Evolutionary conservation across 2,113 vertebrate genomes (phyloP).

Genomic region (Phaethornis superciliosus): DNA sequence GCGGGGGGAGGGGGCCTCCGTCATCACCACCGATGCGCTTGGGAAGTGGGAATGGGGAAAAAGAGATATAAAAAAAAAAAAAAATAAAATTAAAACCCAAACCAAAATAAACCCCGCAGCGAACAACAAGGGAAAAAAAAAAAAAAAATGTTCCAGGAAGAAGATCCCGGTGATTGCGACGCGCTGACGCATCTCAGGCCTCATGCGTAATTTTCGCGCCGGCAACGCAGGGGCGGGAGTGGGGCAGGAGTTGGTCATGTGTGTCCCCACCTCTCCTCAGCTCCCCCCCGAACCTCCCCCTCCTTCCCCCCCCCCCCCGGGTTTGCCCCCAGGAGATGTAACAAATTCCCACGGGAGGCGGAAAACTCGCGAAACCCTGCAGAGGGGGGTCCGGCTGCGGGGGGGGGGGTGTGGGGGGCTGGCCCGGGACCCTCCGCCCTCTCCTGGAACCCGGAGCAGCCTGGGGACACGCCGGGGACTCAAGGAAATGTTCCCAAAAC

Average conservation of each 20-base stretch:
- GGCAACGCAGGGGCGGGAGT: background rate
- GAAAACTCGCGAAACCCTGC: no score
- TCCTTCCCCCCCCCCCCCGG: background rate
- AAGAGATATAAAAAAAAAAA: background rate
- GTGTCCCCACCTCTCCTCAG: background rate
- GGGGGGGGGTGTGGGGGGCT: no score
- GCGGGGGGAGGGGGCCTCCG: no score
- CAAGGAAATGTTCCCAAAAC: accelerated
- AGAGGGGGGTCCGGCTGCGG: no score
- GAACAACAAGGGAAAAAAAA: background rate
- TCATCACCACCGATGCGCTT: background rate
- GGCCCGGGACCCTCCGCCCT: background rate
- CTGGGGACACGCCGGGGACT: accelerated
- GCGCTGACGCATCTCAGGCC: background rate
- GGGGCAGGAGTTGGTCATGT: background rate
- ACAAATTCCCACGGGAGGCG: background rate
- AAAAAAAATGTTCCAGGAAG: background rate
- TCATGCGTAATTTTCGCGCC: background rate
- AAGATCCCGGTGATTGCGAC: background rate
- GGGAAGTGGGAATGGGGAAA: background rate
- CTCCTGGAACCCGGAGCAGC: background rate
- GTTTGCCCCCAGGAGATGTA: background rate
- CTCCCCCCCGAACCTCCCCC: no score
- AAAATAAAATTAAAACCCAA: background rate
- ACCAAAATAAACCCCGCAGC: background rate